A percentile compares a stretch with the other conserved stretches of the same genome.
Evolutionary conservation across 2,113 vertebrate genomes (phyloP).

Genomic region (Sisor rabdophorus): DNA sequence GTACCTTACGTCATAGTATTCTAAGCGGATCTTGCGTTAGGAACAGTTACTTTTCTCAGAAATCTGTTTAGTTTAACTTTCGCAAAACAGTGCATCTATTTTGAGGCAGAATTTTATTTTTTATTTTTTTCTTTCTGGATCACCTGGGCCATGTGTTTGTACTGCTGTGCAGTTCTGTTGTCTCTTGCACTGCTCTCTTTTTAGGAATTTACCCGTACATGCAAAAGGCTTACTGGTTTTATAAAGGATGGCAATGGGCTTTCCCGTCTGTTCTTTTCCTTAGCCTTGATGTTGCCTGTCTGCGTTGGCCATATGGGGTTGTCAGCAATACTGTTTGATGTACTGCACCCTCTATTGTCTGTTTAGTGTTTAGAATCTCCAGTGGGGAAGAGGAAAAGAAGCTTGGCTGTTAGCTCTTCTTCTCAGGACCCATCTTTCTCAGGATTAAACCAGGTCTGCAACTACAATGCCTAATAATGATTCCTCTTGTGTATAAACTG

Average conservation of each 20-base stretch:
- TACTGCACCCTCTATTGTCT: constrained; percentile 99
- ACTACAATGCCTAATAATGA: constrained; percentile 84
- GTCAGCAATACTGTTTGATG: constrained; percentile 99
- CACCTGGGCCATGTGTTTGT: constrained; percentile 3
- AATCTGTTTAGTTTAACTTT: neutral
- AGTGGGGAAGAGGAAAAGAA: constrained; percentile 99
- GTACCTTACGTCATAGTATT: too few species aligned
- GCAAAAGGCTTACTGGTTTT: constrained; percentile 51
- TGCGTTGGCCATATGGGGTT: constrained; percentile 89
- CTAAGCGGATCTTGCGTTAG: too few species aligned
- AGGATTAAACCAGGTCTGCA: constrained; percentile 99
- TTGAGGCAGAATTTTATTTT: neutral
- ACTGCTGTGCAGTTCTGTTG: constrained; percentile 3
- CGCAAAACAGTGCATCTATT: neutral
- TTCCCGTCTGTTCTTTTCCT: constrained; percentile 60
- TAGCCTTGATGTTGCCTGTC: constrained; percentile 94
- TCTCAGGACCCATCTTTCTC: constrained; percentile 99
- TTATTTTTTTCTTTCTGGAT: neutral
- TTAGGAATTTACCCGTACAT: constrained; percentile 34
- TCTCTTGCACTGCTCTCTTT: constrained; percentile 28
- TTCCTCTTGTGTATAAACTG: constrained; percentile 66
- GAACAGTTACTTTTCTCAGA: neutral
- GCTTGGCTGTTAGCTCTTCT: constrained; percentile 99
- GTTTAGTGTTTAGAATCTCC: constrained; percentile 99
- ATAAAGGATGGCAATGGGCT: constrained; percentile 84